Evolutionary conservation across 1,140 invertebrate genomes (phyloP), one percentile per base, ranked within the genome.

Genomic region (Drosophila kikkawai): DNA sequence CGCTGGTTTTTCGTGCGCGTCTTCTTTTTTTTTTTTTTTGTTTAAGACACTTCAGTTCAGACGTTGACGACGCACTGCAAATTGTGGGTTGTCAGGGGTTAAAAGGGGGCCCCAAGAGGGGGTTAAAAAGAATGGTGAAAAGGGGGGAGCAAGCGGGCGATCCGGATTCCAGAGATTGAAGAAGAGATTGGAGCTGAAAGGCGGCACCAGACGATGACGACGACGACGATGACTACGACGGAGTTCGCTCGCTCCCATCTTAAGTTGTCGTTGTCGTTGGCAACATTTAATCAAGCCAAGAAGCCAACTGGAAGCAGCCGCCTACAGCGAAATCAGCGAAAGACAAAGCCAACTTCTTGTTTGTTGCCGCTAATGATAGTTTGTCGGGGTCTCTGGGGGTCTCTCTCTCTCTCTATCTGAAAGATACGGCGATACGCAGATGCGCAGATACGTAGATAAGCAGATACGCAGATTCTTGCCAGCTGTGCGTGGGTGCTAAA

Each of bases 221-320:
- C 6, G 29, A 32, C 32, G 32, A 22, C 6, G 41, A 60, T 32
- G 63, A 65, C 39, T 22, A 37, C 41, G 39, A 44, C 41, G 39
- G 11, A 53, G 48, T 56, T 29, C 26, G 26, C 6, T 64, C 32
- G 29, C 39, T 36, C 37, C 44, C 41, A 61, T 66, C 64, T 66
- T 42, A 32, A 45, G 51, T 66, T 7, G 36, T 29, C 67, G 82
- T 86, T 39, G 84, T 83, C 80, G 80, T 84, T 87, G 84, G 84
- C 84, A 87, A 87, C 81, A 88, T 88, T 88, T 88, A 88, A 88
- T 88, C 84, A 88, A 88, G 84, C 77, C 69, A 71, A 66, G 85
- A 88, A 88, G 78, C 84, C 84, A 88, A 88, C 73, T 88, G 84
- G 84, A 88, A 87, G 83, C 75, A 48, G 75, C 44, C 68, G 78